Percentiles rank a stretch among this genome's conserved stretches.
phyloP scores from a whole-genome alignment of 2,888 invertebrate species.

The Himalopsyche tibetana region DNA sequence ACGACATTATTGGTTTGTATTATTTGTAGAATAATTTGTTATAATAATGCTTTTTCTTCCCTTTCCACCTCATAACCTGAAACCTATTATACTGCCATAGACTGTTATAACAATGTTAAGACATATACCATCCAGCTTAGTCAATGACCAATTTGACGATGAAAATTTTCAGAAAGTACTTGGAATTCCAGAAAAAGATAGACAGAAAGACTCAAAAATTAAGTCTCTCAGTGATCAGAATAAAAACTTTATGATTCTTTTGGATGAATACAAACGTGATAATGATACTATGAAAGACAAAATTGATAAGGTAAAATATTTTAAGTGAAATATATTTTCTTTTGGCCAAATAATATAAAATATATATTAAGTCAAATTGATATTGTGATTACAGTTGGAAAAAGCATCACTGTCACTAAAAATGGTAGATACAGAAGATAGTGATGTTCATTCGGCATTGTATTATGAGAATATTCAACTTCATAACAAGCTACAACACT shows the following conservation, averaged over 20 bases:
- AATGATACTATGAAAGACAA: not conserved
- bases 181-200: constrained; percentile 60
- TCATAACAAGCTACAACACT: constrained; percentile 68
- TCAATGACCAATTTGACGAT: not conserved
- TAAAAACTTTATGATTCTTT: constrained; percentile 69
- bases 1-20: constrained; percentile 54
- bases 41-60: too few species aligned
- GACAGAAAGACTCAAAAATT: constrained; percentile 68
- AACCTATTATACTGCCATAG: too few species aligned
- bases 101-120: too few species aligned
- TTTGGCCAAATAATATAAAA: too few species aligned
- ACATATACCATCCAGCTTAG: too few species aligned
- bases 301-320: constrained; percentile 2
- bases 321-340: too few species aligned
- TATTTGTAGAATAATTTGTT: not conserved
- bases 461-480: constrained; percentile 74
- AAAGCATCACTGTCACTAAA: constrained; percentile 73
- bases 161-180: constrained; percentile 51
- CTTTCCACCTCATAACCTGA: too few species aligned
- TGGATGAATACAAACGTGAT: constrained; percentile 45
- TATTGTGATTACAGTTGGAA: constrained; percentile 69
- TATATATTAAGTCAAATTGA: not conserved
- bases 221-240: constrained; percentile 70
- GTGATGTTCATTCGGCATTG: constrained; percentile 73
- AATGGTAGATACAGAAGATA: constrained; percentile 72